Evolutionary conservation across 23 tunicate species (phyloP).

Genomic region (Trididemnum clinides): DNA sequence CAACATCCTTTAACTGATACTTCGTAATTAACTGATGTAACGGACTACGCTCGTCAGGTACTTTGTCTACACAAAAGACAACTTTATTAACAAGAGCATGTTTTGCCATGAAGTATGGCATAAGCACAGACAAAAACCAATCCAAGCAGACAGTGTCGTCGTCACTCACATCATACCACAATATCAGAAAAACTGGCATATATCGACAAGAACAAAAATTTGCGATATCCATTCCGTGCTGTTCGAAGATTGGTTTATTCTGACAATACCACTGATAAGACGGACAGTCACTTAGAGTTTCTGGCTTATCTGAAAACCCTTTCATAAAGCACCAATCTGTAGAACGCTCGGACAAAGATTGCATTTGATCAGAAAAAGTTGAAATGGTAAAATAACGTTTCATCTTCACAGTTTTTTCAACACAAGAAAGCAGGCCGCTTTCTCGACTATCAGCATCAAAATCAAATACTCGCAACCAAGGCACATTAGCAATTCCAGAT

Average conservation of each 20-base stretch:
- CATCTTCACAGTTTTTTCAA: neutral
- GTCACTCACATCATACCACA: constrained; percentile 7
- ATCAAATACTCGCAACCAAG: constrained; percentile 61
- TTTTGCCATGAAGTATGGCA: neutral
- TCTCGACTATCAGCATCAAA: constrained; percentile 45
- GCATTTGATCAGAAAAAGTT: neutral
- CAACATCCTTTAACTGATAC: neutral
- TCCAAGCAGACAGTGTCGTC: neutral
- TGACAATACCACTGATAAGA: neutral
- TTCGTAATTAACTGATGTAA: neutral
- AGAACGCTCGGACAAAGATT: neutral
- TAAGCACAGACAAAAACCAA: neutral
- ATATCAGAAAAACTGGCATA: neutral
- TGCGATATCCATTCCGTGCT: neutral
- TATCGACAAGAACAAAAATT: neutral
- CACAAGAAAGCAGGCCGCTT: neutral
- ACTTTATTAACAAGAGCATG: neutral
- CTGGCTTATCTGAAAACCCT: neutral
- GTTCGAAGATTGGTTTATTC: neutral
- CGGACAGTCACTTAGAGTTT: neutral
- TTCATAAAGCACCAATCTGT: neutral
- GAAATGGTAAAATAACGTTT: neutral
- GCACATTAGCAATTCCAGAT: constrained; percentile 23
- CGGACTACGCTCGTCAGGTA: neutral
- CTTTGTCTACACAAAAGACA: neutral